A percentile compares a stretch with the other conserved stretches of the same genome.
phyloP scores from a whole-genome alignment of 1,140 invertebrate genomes.

The Nasonia vitripennis region DNA sequence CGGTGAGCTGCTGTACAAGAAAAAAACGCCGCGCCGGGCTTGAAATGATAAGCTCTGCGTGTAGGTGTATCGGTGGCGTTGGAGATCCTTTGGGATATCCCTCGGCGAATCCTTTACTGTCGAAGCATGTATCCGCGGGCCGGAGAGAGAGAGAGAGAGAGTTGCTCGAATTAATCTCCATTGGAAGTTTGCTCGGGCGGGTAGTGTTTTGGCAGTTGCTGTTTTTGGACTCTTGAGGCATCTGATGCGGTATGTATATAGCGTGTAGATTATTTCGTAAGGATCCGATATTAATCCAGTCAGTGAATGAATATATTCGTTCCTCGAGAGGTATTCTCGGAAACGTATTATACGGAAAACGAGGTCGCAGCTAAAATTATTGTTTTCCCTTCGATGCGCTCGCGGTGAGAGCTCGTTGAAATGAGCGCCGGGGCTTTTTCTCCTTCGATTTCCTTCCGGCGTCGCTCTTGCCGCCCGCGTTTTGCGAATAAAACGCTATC shows the following conservation, averaged over 20 bases:
- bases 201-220: no score
- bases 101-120: constrained; percentile 53
- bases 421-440: neutral
- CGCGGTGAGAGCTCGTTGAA: neutral
- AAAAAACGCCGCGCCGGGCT: neutral
- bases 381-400: neutral
- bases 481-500: neutral
- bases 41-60: neutral
- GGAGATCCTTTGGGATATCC: constrained; percentile 21
- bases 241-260: no score
- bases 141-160: neutral
- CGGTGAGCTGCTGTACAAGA: neutral
- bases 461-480: neutral
- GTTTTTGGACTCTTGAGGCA: no score
- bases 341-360: neutral
- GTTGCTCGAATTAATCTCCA: constrained; percentile 55
- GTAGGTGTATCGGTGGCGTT: neutral
- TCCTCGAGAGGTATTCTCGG: neutral
- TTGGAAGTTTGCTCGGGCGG: constrained; percentile 39
- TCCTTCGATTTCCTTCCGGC: neutral
- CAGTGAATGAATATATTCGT: neutral
- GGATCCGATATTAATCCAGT: neutral
- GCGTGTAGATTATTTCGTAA: neutral
- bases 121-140: neutral
- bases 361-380: neutral